Evolutionary conservation across 2,888 invertebrate genomes (phyloP).

Genomic region (Apotomis capreana): DNA sequence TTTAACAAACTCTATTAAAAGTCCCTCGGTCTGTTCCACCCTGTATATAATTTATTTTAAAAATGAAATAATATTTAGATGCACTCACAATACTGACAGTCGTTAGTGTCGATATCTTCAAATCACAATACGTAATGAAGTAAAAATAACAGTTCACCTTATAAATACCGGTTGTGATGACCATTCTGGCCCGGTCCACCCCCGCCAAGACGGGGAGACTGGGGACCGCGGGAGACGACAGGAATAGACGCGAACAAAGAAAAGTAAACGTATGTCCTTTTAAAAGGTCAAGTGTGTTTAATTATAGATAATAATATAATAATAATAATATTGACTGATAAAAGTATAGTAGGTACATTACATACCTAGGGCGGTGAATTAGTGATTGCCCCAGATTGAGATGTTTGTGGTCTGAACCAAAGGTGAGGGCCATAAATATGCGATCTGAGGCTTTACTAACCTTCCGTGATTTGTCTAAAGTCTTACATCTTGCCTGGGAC

Average conservation of each 20-base stretch:
- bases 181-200: constrained; percentile 29
- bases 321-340: neutral
- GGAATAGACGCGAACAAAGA: constrained; percentile 33
- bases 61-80: neutral
- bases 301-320: neutral
- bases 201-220: constrained; percentile 31
- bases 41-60: neutral
- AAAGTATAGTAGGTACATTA: no score
- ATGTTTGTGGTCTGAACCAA: no score
- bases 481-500: no score
- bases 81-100: constrained; percentile 25
- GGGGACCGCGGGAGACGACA: constrained; percentile 23
- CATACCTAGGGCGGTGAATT: no score
- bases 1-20: no score
- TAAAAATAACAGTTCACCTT: constrained; percentile 23
- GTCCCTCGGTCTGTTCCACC: no score
- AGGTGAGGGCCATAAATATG: no score
- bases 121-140: constrained; percentile 24
- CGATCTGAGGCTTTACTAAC: no score
- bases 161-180: constrained; percentile 33
- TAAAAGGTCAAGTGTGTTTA: constrained; percentile 13
- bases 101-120: constrained; percentile 16
- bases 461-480: no score
- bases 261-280: constrained; percentile 23
- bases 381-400: no score